These are phyloP conservation scores for Lasius platythorax DNA, from an alignment of 2,888 invertebrate genomes.

Conservation along the genomic window DNA sequence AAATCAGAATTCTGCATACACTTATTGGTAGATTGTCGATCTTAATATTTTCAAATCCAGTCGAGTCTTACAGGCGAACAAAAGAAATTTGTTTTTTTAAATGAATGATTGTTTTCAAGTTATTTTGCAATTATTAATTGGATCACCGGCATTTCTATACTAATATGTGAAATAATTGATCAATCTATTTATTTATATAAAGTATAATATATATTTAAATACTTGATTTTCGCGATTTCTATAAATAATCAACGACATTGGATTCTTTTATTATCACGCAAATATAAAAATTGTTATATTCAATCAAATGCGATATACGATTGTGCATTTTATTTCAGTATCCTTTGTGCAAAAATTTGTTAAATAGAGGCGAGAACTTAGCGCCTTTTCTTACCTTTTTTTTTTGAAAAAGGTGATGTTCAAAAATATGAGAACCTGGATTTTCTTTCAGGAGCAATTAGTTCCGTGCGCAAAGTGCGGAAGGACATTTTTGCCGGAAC, in stretches of 20 bases:
- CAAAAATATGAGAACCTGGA: background rate
- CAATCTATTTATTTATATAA: background rate
- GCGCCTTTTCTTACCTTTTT: background rate
- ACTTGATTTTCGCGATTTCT: background rate
- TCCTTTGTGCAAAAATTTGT: background rate
- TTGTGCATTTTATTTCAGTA: background rate
- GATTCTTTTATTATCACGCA: background rate
- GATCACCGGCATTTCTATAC: background rate
- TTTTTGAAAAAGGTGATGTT: background rate
- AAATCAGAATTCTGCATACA: background rate
- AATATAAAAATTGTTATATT: background rate
- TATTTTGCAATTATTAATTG: background rate
- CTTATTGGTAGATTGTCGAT: background rate
- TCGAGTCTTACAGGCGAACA: background rate
- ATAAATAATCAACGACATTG: background rate
- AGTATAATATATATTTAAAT: background rate
- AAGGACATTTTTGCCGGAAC: slow-evolving; percentile 90
- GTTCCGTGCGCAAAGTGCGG: slow-evolving; percentile 90
- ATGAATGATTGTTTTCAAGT: background rate
- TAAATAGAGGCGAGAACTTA: background rate
- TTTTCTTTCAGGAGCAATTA: slow-evolving; percentile 86
- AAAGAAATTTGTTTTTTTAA: background rate
- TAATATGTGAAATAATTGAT: background rate
- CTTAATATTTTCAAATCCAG: background rate
- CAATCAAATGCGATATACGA: background rate